Evolutionary conservation across 2,888 invertebrate genomes (phyloP).

Genomic region (Lithophane socia): DNA sequence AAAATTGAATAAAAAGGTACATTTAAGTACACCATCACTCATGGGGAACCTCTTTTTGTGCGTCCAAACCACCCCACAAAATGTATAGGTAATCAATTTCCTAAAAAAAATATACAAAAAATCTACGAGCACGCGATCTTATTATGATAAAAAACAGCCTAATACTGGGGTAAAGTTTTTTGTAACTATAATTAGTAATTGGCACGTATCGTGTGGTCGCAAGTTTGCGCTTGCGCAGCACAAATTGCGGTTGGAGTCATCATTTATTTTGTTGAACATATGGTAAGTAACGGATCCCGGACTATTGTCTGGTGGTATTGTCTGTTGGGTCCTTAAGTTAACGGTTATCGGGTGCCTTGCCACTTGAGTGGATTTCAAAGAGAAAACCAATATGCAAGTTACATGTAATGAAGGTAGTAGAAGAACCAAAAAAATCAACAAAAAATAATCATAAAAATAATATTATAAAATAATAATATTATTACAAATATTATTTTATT

Average conservation of each 20-base stretch:
- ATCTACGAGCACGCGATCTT: conserved; percentile 63
- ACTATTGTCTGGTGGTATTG: conserved; percentile 42
- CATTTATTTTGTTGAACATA: conserved; percentile 59
- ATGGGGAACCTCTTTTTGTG: conserved; percentile 2
- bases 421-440: background rate
- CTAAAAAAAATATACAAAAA: conserved; percentile 24
- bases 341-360: background rate
- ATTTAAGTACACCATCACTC: background rate
- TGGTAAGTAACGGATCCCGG: conserved; percentile 58
- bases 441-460: too few species aligned
- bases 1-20: background rate
- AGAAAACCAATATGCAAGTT: background rate
- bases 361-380: background rate
- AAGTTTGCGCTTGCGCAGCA: conserved; percentile 63
- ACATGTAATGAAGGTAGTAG: background rate
- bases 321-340: conserved; percentile 12
- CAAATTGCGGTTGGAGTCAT: conserved; percentile 67
- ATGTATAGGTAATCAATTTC: conserved; percentile 50
- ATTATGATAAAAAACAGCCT: conserved; percentile 58
- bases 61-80: conserved; percentile 17
- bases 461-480: too few species aligned
- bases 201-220: conserved; percentile 81
- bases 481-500: too few species aligned
- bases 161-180: conserved; percentile 69
- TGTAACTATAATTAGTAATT: conserved; percentile 85